Evolutionary conservation across 2,797 vertebrate species (phyloP), one percentile per base, ranked within the genome.

Genomic region (Perodicticus potto): DNA sequence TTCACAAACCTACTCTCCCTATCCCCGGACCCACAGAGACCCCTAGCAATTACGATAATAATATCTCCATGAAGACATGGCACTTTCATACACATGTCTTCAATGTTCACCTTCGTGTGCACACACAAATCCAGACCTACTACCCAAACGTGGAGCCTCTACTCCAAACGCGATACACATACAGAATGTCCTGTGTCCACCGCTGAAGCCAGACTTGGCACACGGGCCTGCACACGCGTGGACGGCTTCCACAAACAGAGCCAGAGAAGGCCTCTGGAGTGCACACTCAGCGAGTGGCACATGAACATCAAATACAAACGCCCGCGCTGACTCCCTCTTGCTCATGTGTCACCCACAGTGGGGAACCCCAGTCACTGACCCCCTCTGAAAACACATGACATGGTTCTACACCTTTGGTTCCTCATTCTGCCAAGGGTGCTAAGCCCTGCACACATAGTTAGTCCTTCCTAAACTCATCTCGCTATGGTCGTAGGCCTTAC

Each of bases 1-100:
- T 88, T 40, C 67, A 13, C 76, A 76, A 84, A 70, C 45, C 67
- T 63, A 29, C 84, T 45, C 29, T 74, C 55, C n/a, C 59, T 76
- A 45, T 32, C 57, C 76, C 40, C 1, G 80, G 70, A 73, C 34
- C 72, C 70, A 55, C n/a, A 7, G 84, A 74, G 89, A 74, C 32
- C 37, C 34, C 77, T 25, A 40, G 40, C 43, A 25, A 86, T n/a
- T 73, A 67, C 85, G 90, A 77, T 7, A 89, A 81, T 55, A 72
- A 93, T 25, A 93, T 65, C 59, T 90, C 69, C 34, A 16, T 2
- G 11, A 29, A 40, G 65, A 80, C 78, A 93, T 7, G 22, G 73
- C 37, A 69, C 78, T 84, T 93, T 22, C 86, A 82, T 72, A 69
- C n/a, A 17, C 1, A 23, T 57, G 91, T 88, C 93, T 85, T 96